Evolutionary conservation across 2,888 invertebrate species (phyloP), one percentile per base, ranked within the genome.

Genomic region (Taphrorychus bicolor): DNA sequence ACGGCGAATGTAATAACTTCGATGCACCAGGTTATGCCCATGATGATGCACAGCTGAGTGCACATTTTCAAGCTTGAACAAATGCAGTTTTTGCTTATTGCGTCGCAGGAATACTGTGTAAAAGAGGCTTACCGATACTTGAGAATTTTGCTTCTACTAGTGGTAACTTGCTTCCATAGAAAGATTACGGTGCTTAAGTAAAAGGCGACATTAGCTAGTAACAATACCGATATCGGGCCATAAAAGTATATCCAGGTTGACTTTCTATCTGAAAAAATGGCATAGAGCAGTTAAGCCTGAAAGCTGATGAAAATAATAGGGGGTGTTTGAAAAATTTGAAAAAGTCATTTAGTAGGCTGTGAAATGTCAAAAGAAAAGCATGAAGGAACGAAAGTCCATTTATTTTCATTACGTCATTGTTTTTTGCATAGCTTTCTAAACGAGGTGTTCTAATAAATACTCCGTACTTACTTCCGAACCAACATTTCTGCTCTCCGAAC

Each of bases 21-120:
- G 73, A 91, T 90, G 70, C 88, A 85, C 91, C 91, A 91, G 0
- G 88, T 86, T 52, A 90, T 83, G 2, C 91, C 91, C 89, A 90
- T 91, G 0, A 90, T 85, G 3, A 90, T 80, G 73, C 89, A 88
- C 64, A 91, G 81, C 78, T 89, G 90, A 2, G 89, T 76, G 59
- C 88, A 90, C 18, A 90, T 79, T 23, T 86, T 80, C 73, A 88
- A 88, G 73, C 89, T 90, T 80, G 53, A 85, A 82, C 32, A 14
- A 4, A 52, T 19, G 3, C 17, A 21, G 17, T 19, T 5, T 32
- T n/a, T n/a, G n/a, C n/a, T 32, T 16, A 14, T 2, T 7, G 11
- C 16, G 11, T 48, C 16, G 3, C 1, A 11, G 5, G 5, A 17
- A 32, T n/a, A n/a, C n/a, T 41, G n/a, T 49, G n/a, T n/a, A n/a